Evolutionary conservation across 2,797 vertebrate genomes (phyloP), one percentile per base, ranked within the genome.

Genomic region (Pristis pectinata): DNA sequence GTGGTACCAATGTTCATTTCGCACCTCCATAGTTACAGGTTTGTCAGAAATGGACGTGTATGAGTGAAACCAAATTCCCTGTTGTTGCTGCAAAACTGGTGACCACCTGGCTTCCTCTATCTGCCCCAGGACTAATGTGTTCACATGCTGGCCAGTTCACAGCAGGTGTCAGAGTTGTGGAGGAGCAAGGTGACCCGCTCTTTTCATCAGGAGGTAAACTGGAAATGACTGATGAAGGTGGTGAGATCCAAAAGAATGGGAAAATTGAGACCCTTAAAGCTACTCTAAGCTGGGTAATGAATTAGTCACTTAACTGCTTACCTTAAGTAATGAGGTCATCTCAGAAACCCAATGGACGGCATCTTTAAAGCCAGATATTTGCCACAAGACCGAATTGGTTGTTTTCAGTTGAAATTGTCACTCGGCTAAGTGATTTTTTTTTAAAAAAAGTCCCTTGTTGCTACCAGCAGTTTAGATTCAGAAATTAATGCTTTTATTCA

Each of bases 101-200:
- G 79, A 44, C 37, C 41, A 44, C 19, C 30, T 87, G 83, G 83
- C 53, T 87, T 87, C 49, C 83, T 87, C 53, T 85, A 15, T 85
- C 82, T 87, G 83, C 3, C 53, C 10, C 27, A 59, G 83, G 53
- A n/a, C 13, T 59, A 87, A 87, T 87, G 83, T 87, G 30, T 56
- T 85, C 49, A 56, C 53, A 34, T 85, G 49, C 27, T 85, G 53
- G 4, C 10, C 83, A 59, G 83, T 87, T 59, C 53, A 87, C 53
- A 87, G 53, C 83, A 87, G 53, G 83, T 87, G 53, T 87, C 27
- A 87, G 83, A 59, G 53, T 53, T 85, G 83, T 85, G 49, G 53
- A 85, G 83, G 27, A 56, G 83, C 13, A 30, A 87, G 53, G 27
- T 59, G 27, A 87, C 13, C 79, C 53, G 56, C 30, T 87, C 53